phyloP scores from a whole-genome alignment of 2,888 invertebrate species.

The Tryphoninae sp. region DNA sequence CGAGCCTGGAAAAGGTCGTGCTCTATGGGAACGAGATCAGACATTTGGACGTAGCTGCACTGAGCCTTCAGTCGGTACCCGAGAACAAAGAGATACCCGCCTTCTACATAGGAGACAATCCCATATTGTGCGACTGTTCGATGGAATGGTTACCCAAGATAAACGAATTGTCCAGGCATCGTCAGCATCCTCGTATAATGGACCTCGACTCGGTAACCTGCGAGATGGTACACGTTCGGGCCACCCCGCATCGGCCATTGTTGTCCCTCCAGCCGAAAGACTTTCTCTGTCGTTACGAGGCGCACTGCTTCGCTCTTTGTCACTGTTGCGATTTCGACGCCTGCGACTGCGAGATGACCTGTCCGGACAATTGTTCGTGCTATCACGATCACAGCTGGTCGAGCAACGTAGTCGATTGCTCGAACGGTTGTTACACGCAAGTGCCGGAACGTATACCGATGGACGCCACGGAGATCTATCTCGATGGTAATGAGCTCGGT shows the following conservation, averaged over 20 bases:
- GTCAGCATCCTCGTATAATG: constrained; percentile 90
- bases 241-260: constrained; percentile 85
- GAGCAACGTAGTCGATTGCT: constrained; percentile 93
- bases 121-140: constrained; percentile 92
- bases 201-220: constrained; percentile 91
- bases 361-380: constrained; percentile 92
- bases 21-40: constrained; percentile 89
- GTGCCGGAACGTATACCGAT: constrained; percentile 92
- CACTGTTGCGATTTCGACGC: constrained; percentile 95
- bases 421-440: constrained; percentile 87
- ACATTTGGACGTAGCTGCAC: constrained; percentile 87
- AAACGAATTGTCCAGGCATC: constrained; percentile 88
- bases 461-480: constrained; percentile 94
- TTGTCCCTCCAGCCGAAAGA: constrained; percentile 88
- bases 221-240: constrained; percentile 87
- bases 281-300: constrained; percentile 91
- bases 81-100: constrained; percentile 88
- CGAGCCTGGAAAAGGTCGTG: constrained; percentile 88
- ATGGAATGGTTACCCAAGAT: constrained; percentile 93
- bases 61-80: constrained; percentile 86
- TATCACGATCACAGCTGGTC: constrained; percentile 94
- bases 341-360: constrained; percentile 96
- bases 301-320: constrained; percentile 92
- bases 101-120: constrained; percentile 92
- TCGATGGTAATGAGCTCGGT: constrained; percentile 91